Evolutionary conservation across 2,888 invertebrate genomes (phyloP).

Genomic region (Dryadula phaetusa): DNA sequence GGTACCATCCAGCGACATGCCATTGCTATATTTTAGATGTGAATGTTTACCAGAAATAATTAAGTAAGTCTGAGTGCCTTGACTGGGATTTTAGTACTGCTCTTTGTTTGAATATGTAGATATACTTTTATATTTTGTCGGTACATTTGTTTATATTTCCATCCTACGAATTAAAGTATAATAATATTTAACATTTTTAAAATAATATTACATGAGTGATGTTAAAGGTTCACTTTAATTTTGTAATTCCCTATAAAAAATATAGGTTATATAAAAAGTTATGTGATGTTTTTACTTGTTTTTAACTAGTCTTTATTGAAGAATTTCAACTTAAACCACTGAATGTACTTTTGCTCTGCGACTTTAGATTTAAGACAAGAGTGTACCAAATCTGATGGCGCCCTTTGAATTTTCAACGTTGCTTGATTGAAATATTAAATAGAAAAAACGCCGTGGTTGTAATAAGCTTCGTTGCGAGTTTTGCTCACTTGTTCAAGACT

Average conservation of each 20-base stretch:
- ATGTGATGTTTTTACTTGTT: background rate
- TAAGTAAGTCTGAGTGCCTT: background rate
- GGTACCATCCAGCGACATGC: conserved; percentile 48
- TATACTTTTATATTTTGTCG: background rate
- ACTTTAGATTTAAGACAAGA: conserved; percentile 20
- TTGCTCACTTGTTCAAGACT: conserved; percentile 5
- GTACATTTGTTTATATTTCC: background rate
- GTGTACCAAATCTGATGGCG: background rate
- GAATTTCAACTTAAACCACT: conserved; percentile 14
- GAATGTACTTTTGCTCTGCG: conserved; percentile 19
- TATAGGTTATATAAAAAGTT: no score
- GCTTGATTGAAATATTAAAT: conserved; percentile 15
- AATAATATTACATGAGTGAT: no score
- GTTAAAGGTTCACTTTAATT: no score
- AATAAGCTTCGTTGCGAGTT: conserved; percentile 27
- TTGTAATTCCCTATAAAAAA: no score
- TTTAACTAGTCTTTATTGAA: conserved; percentile 20
- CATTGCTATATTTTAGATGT: conserved; percentile 48
- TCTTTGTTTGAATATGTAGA: no score
- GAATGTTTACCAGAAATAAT: conserved; percentile 13
- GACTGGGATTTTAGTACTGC: background rate
- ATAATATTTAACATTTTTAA: no score
- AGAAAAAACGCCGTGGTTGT: background rate
- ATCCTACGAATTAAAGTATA: no score
- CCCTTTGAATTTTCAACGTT: background rate